Conservation (phyloP, 2,888 invertebrate genomes). For the Strigamia transsilvanica region DNA sequence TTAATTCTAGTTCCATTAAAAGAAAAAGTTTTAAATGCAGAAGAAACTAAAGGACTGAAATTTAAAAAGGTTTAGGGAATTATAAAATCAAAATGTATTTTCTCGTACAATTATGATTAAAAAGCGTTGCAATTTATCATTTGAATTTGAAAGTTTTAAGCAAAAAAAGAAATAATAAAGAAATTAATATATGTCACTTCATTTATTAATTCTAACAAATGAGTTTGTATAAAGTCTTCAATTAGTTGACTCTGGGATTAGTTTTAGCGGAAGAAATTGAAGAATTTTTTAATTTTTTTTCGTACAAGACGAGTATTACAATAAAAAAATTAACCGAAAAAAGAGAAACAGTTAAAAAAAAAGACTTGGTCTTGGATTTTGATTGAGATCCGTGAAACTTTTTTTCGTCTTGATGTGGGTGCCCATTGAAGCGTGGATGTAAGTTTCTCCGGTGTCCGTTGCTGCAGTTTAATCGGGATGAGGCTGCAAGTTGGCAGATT, state of each 20-base stretch:
- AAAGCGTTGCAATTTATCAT: too few species aligned
- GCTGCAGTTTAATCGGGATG: slow-evolving; percentile 44
- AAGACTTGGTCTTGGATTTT: slow-evolving; percentile 24
- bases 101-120: too few species aligned
- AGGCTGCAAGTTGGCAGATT: slow-evolving; percentile 46
- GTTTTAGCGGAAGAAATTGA: slow-evolving; percentile 33
- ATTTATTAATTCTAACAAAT: background rate
- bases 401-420: slow-evolving; percentile 18
- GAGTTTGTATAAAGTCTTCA: slow-evolving; percentile 3
- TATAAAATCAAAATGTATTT: background rate
- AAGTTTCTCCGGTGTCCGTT: slow-evolving; percentile 45
- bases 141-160: background rate
- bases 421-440: slow-evolving; percentile 39
- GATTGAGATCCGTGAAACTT: slow-evolving; percentile 41
- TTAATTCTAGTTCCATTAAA: background rate
- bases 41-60: background rate
- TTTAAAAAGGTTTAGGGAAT: background rate
- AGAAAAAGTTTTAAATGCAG: background rate
- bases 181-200: background rate
- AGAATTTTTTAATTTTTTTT: background rate
- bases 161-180: background rate
- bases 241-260: slow-evolving; percentile 27
- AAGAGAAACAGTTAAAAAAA: background rate
- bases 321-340: too few species aligned
- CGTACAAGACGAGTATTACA: background rate